A percentile compares a stretch with the other conserved stretches of the same genome.
Conservation (phyloP, 1,140 invertebrate genomes). For the Drosophila funebris region DNA sequence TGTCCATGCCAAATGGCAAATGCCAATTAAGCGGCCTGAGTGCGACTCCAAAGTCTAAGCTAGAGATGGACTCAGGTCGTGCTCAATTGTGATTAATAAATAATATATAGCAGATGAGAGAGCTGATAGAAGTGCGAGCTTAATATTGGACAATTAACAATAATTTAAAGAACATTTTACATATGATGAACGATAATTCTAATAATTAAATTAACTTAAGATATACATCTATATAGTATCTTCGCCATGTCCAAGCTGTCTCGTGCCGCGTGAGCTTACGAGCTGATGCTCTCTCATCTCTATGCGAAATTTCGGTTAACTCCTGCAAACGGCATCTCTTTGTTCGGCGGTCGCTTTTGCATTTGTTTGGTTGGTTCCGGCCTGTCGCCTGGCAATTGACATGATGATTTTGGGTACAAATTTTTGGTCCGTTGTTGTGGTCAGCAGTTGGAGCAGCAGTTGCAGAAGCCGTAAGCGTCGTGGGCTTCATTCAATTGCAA, state of each 20-base stretch:
- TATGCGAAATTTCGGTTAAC: slow-evolving; percentile 1
- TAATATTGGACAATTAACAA: too few species aligned
- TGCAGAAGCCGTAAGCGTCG: not conserved
- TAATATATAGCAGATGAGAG: too few species aligned
- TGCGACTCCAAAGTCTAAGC: not conserved
- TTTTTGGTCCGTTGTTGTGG: slow-evolving; percentile 54
- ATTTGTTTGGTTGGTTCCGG: slow-evolving; percentile 56
- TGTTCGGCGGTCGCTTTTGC: slow-evolving; percentile 69
- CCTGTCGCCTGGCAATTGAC: slow-evolving; percentile 46
- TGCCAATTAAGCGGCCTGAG: slow-evolving; percentile 65
- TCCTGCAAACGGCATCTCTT: slow-evolving; percentile 36
- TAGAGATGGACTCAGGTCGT: slow-evolving; percentile 53
- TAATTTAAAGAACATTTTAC: too few species aligned
- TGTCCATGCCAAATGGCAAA: slow-evolving; percentile 34
- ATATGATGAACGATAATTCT: too few species aligned
- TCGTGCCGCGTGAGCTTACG: not conserved
- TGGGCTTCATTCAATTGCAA: slow-evolving; percentile 43
- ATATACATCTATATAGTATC: not conserved
- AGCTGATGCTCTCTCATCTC: slow-evolving; percentile 13
- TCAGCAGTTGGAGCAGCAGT: slow-evolving; percentile 26
- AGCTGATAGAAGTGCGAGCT: too few species aligned
- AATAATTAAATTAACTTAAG: not conserved
- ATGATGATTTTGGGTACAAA: slow-evolving; percentile 69
- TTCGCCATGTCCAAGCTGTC: not conserved
- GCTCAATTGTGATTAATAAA: too few species aligned